Base-by-base conservation (phyloP, 2,113 vertebrate genomes). In the Hippocampus mohnikei region DNA sequence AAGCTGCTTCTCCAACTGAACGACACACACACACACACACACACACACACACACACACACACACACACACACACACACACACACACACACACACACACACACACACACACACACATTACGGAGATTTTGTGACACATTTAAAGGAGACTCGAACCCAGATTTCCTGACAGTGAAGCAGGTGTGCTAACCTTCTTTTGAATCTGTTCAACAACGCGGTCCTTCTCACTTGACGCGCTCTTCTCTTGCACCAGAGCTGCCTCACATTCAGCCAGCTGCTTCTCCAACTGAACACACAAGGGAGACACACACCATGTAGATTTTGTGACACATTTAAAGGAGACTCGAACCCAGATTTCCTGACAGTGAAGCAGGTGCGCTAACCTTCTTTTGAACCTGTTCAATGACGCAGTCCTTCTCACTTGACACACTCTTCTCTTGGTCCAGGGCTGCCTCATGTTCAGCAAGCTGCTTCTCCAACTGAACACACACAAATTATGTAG, bases 331-430 rank as follows among this genome's bases (percentile, higher is more conserved):
- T n/a, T 13, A 44, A 37, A 6, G 33, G 33, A 37, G 33, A 15
- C 5, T 37, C 33, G 33, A 37, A 37, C 5, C 33, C 5, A 37
- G 33, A 37, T 37, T 37, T 37, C 5, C 33, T 37, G 33, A 37
- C 33, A 37, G 33, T 37, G 33, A 37, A 6, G 5, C 33, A 37
- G 33, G 33, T 29, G 53, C 29, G 18, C n/a, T 37, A 62, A 95
- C 95, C 94, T 95, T 92, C 72, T 55, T 79, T 81, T 89, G 91
- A 73, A 59, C 86, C 4, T 88, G 83, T 72, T 94, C 90, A 48
- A 81, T 73, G 59, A 94, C 81, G 5, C 75, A 71, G 81, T 92
- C 88, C 70, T 90, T 92, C 63, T 91, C 85, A 60, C 92, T 88
- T 61, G 88, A 90, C 67, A 91, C 66, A 66, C 90, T 78, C 77